A percentile compares a stretch with the other conserved stretches of the same genome.
Evolutionary conservation across 2,797 vertebrate species (phyloP).

Genomic region (Alca torda): DNA sequence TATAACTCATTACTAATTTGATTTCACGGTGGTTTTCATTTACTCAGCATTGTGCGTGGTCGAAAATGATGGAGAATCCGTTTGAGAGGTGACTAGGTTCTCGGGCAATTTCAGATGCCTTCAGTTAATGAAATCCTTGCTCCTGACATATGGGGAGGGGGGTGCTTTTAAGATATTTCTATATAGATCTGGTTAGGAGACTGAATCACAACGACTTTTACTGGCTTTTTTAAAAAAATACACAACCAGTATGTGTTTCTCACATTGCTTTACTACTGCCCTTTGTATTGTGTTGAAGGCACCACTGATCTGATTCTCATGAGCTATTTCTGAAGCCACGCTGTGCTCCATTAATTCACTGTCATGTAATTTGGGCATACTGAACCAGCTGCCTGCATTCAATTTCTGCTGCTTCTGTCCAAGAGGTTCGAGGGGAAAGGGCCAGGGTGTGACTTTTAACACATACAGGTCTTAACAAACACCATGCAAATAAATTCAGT

Average conservation of each 20-base stretch:
- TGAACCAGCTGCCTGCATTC: neutral
- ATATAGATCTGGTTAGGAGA: neutral
- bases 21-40: neutral
- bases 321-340: neutral
- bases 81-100: neutral
- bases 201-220: neutral
- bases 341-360: fast-evolving
- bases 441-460: neutral
- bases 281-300: neutral
- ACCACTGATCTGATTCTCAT: neutral
- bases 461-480: fast-evolving
- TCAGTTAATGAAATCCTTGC: neutral
- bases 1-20: neutral
- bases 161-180: neutral
- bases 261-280: neutral
- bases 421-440: neutral
- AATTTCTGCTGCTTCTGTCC: fast-evolving
- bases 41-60: neutral
- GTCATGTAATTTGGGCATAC: fast-evolving
- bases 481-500: neutral
- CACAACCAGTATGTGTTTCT: neutral
- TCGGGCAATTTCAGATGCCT: neutral
- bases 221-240: neutral
- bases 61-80: neutral
- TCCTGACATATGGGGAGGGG: neutral